Conservation (phyloP, 2,113 vertebrate species). For the Odontophorus gujanensis region DNA sequence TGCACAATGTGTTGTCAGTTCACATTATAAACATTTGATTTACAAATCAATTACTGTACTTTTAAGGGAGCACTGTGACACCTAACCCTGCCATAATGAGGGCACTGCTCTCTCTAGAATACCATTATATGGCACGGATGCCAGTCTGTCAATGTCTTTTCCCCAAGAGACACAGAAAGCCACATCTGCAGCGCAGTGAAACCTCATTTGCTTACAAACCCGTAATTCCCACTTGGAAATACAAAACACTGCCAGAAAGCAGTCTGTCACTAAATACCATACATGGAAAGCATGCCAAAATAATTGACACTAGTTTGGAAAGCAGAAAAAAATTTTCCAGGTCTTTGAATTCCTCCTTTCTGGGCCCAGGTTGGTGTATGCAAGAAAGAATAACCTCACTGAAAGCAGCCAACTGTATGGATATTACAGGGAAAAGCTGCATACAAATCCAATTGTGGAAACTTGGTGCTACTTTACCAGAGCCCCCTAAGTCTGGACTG, state of each 20-base stretch:
- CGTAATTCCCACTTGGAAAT: slow-evolving; percentile 74
- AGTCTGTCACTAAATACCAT: slow-evolving; percentile 73
- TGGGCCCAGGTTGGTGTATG: background rate
- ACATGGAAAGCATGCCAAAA: slow-evolving; percentile 69
- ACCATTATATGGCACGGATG: slow-evolving; percentile 71
- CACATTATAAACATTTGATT: slow-evolving; percentile 40
- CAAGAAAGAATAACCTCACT: background rate
- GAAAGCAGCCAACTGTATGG: background rate
- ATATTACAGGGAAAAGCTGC: background rate
- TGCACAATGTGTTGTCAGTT: slow-evolving; percentile 50
- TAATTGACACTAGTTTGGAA: slow-evolving; percentile 65
- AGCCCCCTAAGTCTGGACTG: background rate
- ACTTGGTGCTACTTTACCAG: background rate
- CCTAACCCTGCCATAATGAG: slow-evolving; percentile 70
- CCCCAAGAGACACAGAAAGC: slow-evolving; percentile 73
- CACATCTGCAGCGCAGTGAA: slow-evolving; percentile 79
- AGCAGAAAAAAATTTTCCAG: background rate
- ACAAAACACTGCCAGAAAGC: slow-evolving; percentile 70
- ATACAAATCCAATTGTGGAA: background rate
- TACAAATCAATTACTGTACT: slow-evolving; percentile 52
- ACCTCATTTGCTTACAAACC: slow-evolving; percentile 77
- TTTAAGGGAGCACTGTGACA: slow-evolving; percentile 33
- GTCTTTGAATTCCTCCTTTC: background rate
- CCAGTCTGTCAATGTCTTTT: slow-evolving; percentile 71
- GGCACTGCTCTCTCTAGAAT: slow-evolving; percentile 76